phyloP scores from a whole-genome alignment of 1,140 invertebrate genomes.

The Orius insidiosus region DNA sequence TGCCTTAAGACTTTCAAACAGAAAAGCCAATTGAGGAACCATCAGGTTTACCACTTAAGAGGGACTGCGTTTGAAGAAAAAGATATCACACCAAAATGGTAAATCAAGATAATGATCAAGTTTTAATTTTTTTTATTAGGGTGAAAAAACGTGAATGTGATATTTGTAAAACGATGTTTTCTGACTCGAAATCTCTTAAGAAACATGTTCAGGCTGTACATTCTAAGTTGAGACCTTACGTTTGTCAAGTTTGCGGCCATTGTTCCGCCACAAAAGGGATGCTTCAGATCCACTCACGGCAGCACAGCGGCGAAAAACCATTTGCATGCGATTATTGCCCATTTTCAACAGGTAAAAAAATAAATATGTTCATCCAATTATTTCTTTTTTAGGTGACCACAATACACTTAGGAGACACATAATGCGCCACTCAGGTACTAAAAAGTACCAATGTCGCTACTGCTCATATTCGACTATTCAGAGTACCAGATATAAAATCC shows the following conservation, averaged over 20 bases:
- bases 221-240: conserved; percentile 46
- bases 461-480: conserved; percentile 44
- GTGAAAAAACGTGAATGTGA: conserved; percentile 23
- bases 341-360: conserved; percentile 21
- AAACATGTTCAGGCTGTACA: conserved; percentile 47
- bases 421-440: conserved; percentile 29
- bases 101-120: too few relatives aligned
- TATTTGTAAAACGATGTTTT: conserved; percentile 41
- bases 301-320: conserved; percentile 41
- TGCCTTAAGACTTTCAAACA: conserved; percentile 60
- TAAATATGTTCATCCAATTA: too few relatives aligned
- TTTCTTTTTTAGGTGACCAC: conserved; percentile 35
- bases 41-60: conserved; percentile 25
- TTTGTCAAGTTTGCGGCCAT: conserved; percentile 57
- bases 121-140: conserved; percentile 19
- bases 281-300: conserved; percentile 52
- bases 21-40: conserved; percentile 48
- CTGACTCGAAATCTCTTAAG: conserved; percentile 36
- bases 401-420: conserved; percentile 64
- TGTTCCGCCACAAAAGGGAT: conserved; percentile 40
- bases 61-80: neutral
- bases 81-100: neutral
- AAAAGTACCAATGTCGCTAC: conserved; percentile 19
- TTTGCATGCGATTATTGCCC: conserved; percentile 18
- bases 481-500: conserved; percentile 41